Conservation (phyloP, 2,888 invertebrate species). For the Spodoptera picta region DNA sequence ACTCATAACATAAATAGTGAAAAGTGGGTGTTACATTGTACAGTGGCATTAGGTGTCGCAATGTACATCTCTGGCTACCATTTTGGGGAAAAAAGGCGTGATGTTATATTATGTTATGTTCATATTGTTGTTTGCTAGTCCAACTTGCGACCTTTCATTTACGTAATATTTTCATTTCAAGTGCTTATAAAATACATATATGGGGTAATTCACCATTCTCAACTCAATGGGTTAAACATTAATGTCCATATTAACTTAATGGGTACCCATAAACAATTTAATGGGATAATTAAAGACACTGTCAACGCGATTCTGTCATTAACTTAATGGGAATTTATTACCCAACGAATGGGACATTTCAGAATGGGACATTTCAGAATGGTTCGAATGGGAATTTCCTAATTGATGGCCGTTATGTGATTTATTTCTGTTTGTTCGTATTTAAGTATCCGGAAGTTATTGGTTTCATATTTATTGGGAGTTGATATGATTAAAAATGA, state of each 20-base stretch:
- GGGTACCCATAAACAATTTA: slow-evolving; percentile 47
- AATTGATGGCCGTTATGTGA: slow-evolving; percentile 5
- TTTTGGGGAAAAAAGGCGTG: too few relatives aligned
- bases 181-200: neutral
- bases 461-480: neutral
- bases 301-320: slow-evolving; percentile 36
- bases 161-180: too few relatives aligned
- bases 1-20: too few relatives aligned
- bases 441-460: neutral
- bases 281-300: slow-evolving; percentile 47
- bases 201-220: slow-evolving; percentile 9
- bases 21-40: too few relatives aligned
- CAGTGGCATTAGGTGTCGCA: too few relatives aligned
- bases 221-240: slow-evolving; percentile 18
- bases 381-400: slow-evolving; percentile 17
- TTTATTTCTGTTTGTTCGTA: neutral
- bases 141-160: too few relatives aligned
- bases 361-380: slow-evolving; percentile 24
- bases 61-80: too few relatives aligned
- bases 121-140: too few relatives aligned
- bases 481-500: neutral
- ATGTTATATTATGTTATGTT: too few relatives aligned
- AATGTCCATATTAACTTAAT: slow-evolving; percentile 25
- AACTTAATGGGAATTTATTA: slow-evolving; percentile 44
- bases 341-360: slow-evolving; percentile 20